phyloP scores from a whole-genome alignment of 2,113 vertebrate species.

The Myrmophylax atrothorax region DNA sequence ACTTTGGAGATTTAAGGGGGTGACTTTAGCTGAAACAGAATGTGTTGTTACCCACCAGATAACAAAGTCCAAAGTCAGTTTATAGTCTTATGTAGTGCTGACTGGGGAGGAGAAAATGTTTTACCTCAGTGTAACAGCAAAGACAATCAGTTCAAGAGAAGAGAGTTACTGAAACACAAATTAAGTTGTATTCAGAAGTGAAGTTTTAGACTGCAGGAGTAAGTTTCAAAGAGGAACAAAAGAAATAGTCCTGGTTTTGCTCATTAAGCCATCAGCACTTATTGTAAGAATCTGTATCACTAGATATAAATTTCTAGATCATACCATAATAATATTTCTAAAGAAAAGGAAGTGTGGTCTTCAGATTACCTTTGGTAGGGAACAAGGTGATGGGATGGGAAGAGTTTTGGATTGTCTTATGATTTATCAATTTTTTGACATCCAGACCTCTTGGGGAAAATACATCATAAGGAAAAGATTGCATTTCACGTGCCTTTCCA shows the following conservation, averaged over 20 bases:
- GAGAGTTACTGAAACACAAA: neutral
- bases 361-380: neutral
- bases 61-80: neutral
- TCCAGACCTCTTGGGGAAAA: neutral
- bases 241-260: neutral
- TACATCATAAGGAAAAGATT: neutral
- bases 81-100: neutral
- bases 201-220: neutral
- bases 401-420: neutral
- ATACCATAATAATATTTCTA: neutral
- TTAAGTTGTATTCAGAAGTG: neutral
- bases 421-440: neutral
- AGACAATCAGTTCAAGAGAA: neutral
- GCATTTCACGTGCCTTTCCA: neutral
- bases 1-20: neutral
- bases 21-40: neutral
- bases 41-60: neutral
- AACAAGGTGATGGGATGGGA: neutral
- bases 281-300: neutral
- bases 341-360: neutral
- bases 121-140: neutral
- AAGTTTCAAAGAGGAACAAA: neutral
- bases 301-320: neutral
- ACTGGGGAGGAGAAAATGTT: neutral
- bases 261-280: neutral